Conservation (phyloP, 1,140 invertebrate species). For the Cydia splendana region DNA sequence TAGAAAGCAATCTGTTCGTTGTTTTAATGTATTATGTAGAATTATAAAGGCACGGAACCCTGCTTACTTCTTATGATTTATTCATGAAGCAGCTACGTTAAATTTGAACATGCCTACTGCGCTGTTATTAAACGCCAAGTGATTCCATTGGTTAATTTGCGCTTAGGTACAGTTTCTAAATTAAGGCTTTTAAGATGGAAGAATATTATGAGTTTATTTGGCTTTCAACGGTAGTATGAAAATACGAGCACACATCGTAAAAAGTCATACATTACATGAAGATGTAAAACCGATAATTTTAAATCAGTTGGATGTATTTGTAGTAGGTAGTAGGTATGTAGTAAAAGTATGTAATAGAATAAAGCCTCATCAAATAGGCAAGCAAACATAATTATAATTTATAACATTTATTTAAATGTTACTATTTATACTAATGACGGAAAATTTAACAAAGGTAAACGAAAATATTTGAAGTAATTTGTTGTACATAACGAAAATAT, state of each 20-base stretch:
- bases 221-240: background rate
- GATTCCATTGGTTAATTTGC: constrained; percentile 42
- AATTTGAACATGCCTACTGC: constrained; percentile 74
- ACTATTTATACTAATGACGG: too few species aligned
- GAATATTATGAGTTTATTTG: background rate
- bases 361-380: too few species aligned
- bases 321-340: too few species aligned
- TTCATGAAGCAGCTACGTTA: constrained; percentile 74
- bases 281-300: too few species aligned
- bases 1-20: constrained; percentile 74
- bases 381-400: too few species aligned
- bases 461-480: background rate
- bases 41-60: constrained; percentile 75
- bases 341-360: too few species aligned
- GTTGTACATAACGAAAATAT: background rate
- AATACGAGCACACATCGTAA: background rate
- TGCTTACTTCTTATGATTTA: constrained; percentile 77
- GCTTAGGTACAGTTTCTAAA: constrained; percentile 12
- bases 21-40: constrained; percentile 79
- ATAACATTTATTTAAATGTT: too few species aligned
- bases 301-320: too few species aligned
- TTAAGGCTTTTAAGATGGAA: background rate
- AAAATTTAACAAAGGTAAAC: too few species aligned
- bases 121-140: constrained; percentile 66
- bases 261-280: too few species aligned